These are phyloP conservation scores for Echiichthys vipera DNA, from an alignment of 2,797 vertebrate genomes.

Conservation along the genomic window DNA sequence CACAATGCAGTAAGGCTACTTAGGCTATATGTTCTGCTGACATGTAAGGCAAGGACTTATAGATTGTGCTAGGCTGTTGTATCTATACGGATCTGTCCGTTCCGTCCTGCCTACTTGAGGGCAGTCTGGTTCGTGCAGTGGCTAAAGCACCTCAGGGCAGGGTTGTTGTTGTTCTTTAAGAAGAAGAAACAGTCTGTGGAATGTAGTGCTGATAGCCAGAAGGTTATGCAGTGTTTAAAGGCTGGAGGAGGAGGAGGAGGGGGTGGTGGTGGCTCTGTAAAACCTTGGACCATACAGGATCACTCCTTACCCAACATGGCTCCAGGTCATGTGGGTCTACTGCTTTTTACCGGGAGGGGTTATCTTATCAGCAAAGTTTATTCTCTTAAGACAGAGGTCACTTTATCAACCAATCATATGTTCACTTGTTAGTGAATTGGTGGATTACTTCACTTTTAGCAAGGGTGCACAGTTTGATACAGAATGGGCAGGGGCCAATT, in stretches of 20 bases:
- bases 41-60: conserved; percentile 77
- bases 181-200: conserved; percentile 80
- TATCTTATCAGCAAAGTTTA: conserved; percentile 70
- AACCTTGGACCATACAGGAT: conserved; percentile 65
- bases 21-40: conserved; percentile 82
- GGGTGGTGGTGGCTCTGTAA: conserved; percentile 56
- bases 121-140: conserved; percentile 63
- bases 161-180: conserved; percentile 77
- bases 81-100: conserved; percentile 42
- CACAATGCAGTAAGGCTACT: conserved; percentile 73
- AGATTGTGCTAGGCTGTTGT: conserved; percentile 66
- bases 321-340: conserved; percentile 66
- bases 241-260: conserved; percentile 41
- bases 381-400: conserved; percentile 68
- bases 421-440: conserved; percentile 28
- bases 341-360: conserved; percentile 36
- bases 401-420: conserved; percentile 69
- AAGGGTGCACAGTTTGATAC: neutral
- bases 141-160: conserved; percentile 72
- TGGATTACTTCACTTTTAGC: conserved; percentile 60
- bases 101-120: conserved; percentile 50
- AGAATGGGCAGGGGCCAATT: neutral
- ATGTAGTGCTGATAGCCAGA: conserved; percentile 81
- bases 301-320: conserved; percentile 67
- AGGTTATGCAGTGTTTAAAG: conserved; percentile 77